Conservation (phyloP, 2,797 vertebrate genomes). For the Agapornis canus region DNA sequence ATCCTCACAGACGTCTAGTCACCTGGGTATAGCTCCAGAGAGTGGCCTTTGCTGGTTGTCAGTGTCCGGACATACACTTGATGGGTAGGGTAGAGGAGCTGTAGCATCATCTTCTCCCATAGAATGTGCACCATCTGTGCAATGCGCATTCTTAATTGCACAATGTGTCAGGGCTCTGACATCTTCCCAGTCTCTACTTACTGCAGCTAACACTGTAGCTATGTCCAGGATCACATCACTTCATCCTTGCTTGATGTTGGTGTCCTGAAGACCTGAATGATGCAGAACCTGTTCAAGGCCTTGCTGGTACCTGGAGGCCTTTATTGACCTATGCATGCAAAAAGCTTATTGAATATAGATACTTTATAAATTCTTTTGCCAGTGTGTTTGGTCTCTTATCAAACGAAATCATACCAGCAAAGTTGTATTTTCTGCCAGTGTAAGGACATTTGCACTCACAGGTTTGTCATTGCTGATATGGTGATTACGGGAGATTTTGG, state of each 20-base stretch:
- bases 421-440: neutral
- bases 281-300: neutral
- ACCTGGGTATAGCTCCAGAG: neutral
- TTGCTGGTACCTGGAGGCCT: neutral
- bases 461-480: neutral
- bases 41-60: neutral
- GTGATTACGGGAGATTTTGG: neutral
- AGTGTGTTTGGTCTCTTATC: neutral
- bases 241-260: neutral
- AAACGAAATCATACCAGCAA: neutral
- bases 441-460: rapidly evolving
- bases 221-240: neutral
- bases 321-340: neutral
- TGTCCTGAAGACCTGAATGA: neutral
- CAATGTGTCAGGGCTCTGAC: neutral
- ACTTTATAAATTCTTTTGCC: neutral
- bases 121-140: neutral
- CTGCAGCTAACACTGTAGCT: neutral
- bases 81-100: neutral
- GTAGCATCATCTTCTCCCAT: neutral
- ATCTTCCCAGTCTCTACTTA: neutral
- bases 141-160: neutral
- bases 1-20: rapidly evolving
- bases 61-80: neutral
- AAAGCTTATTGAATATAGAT: neutral